Evolutionary conservation across 2,888 invertebrate genomes (phyloP).

Genomic region (Nephrotoma appendiculata): DNA sequence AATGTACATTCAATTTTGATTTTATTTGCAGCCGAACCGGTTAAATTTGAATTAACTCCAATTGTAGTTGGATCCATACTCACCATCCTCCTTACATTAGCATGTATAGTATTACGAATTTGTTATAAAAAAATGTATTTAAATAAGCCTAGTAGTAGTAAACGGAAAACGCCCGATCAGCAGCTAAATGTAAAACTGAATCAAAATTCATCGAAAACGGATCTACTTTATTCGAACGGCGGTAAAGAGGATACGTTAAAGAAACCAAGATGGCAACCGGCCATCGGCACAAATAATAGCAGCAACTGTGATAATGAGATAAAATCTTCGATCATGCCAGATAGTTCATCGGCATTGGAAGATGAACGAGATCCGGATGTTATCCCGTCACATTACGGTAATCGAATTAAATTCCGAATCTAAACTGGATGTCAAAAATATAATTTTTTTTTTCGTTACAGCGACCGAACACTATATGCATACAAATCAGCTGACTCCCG

Average conservation of each 20-base stretch:
- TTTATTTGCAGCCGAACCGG: not conserved
- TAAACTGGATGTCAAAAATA: not conserved
- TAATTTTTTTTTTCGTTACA: not conserved
- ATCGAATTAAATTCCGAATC: slow-evolving; percentile 12
- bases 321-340: not conserved
- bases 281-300: not conserved
- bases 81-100: slow-evolving; percentile 11
- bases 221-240: not conserved
- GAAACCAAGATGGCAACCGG: not conserved
- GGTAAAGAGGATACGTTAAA: slow-evolving; percentile 7
- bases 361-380: slow-evolving; percentile 40
- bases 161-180: not conserved
- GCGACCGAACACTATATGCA: not conserved
- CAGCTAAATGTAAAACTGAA: not conserved
- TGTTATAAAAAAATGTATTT: slow-evolving; percentile 6
- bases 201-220: slow-evolving; percentile 1
- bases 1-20: not conserved
- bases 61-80: slow-evolving; percentile 12
- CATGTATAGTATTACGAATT: slow-evolving; percentile 11
- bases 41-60: slow-evolving; percentile 11
- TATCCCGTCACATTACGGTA: slow-evolving; percentile 50
- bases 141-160: not conserved
- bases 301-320: not conserved
- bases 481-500: not conserved
- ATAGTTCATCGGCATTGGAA: slow-evolving; percentile 4